A percentile compares a stretch with the other conserved stretches of the same genome.
Evolutionary conservation across 2,888 invertebrate species (phyloP).

Genomic region (Pandemis corylana): DNA sequence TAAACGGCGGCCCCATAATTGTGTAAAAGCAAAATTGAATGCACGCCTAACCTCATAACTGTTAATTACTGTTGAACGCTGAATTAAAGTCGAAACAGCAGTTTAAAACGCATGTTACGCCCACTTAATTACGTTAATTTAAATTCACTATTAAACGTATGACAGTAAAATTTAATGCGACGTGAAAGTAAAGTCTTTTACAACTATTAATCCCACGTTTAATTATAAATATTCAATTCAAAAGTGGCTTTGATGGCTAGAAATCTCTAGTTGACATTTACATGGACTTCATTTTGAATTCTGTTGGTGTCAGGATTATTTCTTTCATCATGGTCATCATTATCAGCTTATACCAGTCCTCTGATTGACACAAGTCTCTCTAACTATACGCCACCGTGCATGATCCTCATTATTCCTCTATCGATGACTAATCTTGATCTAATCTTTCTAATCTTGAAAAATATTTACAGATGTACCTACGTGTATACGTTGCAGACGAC

Average conservation of each 20-base stretch:
- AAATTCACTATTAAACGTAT: background rate
- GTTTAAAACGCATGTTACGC: conserved; percentile 9
- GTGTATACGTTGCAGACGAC: background rate
- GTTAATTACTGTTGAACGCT: conserved; percentile 20
- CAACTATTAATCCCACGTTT: background rate
- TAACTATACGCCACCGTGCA: too few species aligned
- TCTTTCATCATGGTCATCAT: background rate
- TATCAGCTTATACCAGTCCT: too few species aligned
- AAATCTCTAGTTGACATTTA: background rate
- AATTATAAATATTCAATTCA: background rate
- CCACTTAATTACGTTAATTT: conserved; percentile 7
- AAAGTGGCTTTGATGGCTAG: background rate
- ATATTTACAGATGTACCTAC: background rate
- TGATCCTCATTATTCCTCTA: too few species aligned
- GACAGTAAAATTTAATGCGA: conserved; percentile 2
- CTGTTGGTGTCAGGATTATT: background rate
- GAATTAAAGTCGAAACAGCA: conserved; percentile 12
- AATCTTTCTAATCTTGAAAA: background rate
- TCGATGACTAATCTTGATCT: background rate
- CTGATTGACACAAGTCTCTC: too few species aligned
- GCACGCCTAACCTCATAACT: conserved; percentile 21
- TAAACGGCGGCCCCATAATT: conserved; percentile 28
- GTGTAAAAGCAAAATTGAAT: conserved; percentile 16
- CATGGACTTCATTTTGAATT: background rate
- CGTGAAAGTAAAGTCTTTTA: conserved; percentile 1